These are phyloP conservation scores for Petrocephalus zakoni DNA, from an alignment of 2,113 vertebrate species.

Conservation along the genomic window DNA sequence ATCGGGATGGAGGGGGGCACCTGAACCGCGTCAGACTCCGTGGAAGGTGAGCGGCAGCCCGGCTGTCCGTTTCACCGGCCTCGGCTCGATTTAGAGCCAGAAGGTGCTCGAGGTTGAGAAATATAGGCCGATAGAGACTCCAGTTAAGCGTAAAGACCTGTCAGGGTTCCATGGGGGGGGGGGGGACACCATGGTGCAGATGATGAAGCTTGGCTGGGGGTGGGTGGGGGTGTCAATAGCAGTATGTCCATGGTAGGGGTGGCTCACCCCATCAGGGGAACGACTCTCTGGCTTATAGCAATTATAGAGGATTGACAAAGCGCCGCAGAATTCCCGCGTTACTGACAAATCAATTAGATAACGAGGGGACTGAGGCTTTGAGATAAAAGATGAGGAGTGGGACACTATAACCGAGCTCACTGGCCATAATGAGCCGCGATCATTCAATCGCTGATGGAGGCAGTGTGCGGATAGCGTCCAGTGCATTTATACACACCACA, in stretches of 20 bases:
- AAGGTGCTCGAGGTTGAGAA: not conserved
- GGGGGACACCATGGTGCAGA: not conserved
- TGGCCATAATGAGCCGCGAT: not conserved
- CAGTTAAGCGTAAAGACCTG: not conserved
- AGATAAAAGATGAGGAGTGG: constrained; percentile 6
- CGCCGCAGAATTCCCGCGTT: not conserved
- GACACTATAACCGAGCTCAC: not conserved
- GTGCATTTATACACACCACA: not conserved
- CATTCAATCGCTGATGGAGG: not conserved
- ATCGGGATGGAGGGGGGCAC: not conserved
- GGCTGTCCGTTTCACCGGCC: not conserved
- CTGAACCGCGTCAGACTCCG: not conserved
- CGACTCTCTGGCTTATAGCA: not conserved
- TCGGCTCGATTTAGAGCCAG: not conserved
- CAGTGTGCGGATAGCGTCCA: not conserved
- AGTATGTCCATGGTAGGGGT: not conserved
- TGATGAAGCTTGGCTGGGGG: not conserved
- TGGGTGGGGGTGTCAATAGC: not conserved
- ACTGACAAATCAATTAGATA: constrained; percentile 6
- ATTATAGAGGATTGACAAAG: not conserved
- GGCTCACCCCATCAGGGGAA: not conserved
- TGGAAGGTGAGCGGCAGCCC: not conserved
- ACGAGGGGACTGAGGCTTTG: constrained; percentile 7
- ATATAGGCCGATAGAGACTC: not conserved
- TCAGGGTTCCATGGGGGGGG: not conserved